These are phyloP conservation scores for Aplysia californica DNA, from an alignment of 1,140 invertebrate genomes.

Conservation along the genomic window DNA sequence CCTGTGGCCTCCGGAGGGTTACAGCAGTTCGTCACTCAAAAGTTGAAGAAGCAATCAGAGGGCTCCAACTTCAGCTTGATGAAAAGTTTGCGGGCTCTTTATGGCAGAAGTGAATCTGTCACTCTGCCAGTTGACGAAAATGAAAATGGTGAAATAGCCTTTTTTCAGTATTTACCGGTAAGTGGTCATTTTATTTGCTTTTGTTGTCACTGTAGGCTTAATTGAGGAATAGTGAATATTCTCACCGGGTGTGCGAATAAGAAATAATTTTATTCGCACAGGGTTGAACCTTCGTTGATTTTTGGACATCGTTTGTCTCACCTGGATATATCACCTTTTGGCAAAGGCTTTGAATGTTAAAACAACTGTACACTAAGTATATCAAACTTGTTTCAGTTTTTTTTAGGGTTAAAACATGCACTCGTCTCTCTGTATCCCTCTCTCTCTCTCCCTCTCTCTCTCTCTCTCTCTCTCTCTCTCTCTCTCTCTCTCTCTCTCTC, in stretches of 20 bases:
- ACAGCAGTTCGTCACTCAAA: constrained; percentile 53
- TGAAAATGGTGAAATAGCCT: constrained; percentile 17
- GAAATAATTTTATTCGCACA: too few species aligned
- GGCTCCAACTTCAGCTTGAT: background rate
- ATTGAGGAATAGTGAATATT: too few species aligned
- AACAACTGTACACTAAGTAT: too few species aligned
- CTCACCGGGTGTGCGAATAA: too few species aligned
- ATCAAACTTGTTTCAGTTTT: too few species aligned
- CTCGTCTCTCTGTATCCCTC: background rate
- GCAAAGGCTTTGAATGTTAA: too few species aligned
- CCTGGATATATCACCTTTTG: too few species aligned
- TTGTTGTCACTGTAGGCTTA: too few species aligned
- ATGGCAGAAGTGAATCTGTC: constrained; percentile 19
- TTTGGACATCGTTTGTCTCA: too few species aligned
- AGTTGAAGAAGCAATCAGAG: constrained; percentile 34
- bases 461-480: background rate
- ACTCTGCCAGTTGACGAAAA: background rate
- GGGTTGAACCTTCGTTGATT: too few species aligned
- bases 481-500: background rate
- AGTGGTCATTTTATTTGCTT: too few species aligned
- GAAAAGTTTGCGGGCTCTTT: constrained; percentile 30
- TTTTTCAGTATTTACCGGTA: constrained; percentile 51
- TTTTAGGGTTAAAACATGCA: too few species aligned
- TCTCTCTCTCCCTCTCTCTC: background rate
- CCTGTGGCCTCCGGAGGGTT: constrained; percentile 51